phyloP scores from a whole-genome alignment of 2,888 invertebrate genomes.

The Micoletzkya japonica region DNA sequence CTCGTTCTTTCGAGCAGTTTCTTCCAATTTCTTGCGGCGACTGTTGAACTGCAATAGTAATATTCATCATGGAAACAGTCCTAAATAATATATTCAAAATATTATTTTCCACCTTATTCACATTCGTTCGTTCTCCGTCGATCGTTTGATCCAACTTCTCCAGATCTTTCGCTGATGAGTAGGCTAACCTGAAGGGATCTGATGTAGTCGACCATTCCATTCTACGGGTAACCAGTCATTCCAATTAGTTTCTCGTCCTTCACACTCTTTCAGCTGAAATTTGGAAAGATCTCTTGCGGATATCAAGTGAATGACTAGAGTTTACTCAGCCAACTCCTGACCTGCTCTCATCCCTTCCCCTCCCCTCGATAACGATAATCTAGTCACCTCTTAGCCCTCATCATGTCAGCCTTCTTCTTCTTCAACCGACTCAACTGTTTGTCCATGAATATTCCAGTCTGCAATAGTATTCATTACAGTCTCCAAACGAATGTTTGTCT shows the following conservation, averaged over 20 bases:
- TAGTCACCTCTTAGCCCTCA: constrained; percentile 36
- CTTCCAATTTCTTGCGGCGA: constrained; percentile 41
- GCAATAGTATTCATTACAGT: constrained; percentile 5
- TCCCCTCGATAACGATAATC: too few species aligned
- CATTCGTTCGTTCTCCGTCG: constrained; percentile 32
- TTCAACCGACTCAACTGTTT: constrained; percentile 35
- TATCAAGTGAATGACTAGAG: too few species aligned
- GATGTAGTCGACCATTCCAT: too few species aligned
- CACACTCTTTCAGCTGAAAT: too few species aligned
- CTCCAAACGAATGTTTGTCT: constrained; percentile 1
- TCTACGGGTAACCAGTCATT: too few species aligned
- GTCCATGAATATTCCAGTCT: constrained; percentile 24
- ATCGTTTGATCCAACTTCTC: constrained; percentile 43
- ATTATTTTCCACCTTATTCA: constrained; percentile 31
- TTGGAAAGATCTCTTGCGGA: too few species aligned
- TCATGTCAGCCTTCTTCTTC: constrained; percentile 46
- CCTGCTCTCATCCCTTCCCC: too few species aligned
- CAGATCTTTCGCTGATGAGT: constrained; percentile 43
- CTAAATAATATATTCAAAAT: too few species aligned
- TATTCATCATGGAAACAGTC: too few species aligned
- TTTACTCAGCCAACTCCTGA: too few species aligned
- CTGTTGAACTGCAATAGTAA: constrained; percentile 33
- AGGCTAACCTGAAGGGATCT: too few species aligned
- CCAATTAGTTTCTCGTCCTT: too few species aligned
- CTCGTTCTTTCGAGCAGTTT: constrained; percentile 41